Percentiles rank a stretch among this genome's conserved stretches.
These are phyloP conservation scores for Alexandromys fortis DNA, from an alignment of 2,113 vertebrate species.

Conservation along the genomic window DNA sequence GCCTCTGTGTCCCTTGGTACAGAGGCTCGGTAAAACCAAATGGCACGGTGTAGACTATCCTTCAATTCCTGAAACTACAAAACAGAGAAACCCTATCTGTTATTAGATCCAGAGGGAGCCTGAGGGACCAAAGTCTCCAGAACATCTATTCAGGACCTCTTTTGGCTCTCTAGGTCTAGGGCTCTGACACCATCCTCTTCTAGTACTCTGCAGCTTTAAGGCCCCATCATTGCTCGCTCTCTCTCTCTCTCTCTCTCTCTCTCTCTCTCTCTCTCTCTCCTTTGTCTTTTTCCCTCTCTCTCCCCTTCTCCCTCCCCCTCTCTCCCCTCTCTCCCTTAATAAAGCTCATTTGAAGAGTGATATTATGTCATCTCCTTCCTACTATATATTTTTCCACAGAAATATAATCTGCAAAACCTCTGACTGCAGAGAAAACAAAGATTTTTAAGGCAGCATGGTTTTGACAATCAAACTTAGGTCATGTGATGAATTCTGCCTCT, in stretches of 20 bases:
- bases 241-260: no score
- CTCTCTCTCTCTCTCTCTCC: no score
- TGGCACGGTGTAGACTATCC: not conserved
- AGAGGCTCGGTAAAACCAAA: not conserved
- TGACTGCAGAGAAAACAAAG: not conserved
- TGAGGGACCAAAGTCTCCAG: not conserved
- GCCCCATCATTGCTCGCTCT: not conserved
- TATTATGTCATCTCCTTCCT: not conserved
- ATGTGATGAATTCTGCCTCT: not conserved
- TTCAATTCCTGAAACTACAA: not conserved
- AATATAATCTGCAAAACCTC: conserved; percentile 8
- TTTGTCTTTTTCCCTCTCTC: no score
- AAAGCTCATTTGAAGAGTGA: not conserved
- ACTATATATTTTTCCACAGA: not conserved
- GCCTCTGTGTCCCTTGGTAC: not conserved
- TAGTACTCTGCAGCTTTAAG: not conserved
- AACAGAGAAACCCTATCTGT: not conserved
- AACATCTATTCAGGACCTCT: not conserved
- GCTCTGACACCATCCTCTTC: not conserved
- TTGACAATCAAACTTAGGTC: not conserved
- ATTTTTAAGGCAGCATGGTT: not conserved
- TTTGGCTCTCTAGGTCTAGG: not conserved
- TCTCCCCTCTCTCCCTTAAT: no score
- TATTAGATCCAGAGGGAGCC: not conserved
- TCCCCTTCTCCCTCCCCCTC: no score